phyloP scores from a whole-genome alignment of 1,140 invertebrate genomes.

The Wasmannia auropunctata region DNA sequence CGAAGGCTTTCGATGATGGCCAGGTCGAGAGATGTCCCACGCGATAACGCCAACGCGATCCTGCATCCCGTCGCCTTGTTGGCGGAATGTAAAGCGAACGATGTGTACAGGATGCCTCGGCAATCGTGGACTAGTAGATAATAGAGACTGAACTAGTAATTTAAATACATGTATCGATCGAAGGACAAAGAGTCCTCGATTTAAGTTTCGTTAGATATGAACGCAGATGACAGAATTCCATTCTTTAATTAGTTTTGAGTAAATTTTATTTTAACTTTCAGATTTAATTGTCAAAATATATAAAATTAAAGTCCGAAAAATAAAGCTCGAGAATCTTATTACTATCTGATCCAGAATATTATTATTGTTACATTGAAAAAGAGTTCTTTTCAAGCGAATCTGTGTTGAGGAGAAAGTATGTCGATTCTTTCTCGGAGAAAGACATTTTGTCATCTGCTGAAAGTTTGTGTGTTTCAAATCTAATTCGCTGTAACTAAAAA shows the following conservation, averaged over 20 bases:
- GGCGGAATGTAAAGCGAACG: neutral
- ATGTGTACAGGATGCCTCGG: neutral
- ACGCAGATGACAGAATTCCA: neutral
- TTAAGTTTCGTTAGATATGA: neutral
- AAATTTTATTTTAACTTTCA: neutral
- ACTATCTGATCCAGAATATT: neutral
- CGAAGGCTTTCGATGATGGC: constrained; percentile 42
- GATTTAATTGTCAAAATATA: neutral
- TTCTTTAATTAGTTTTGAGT: neutral
- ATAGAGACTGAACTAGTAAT: neutral
- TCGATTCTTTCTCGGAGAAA: neutral
- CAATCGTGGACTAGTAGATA: neutral
- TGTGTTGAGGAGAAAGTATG: neutral
- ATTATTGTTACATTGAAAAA: neutral
- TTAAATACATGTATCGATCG: neutral
- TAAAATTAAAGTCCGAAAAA: neutral
- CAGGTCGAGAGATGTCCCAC: constrained; percentile 55
- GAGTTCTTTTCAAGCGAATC: neutral
- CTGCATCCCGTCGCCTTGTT: neutral
- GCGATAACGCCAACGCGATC: constrained; percentile 47
- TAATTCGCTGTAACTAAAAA: neutral
- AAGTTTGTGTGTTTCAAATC: neutral
- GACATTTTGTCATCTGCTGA: neutral
- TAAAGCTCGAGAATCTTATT: neutral
- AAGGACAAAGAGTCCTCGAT: neutral